phyloP scores from a whole-genome alignment of 2,888 invertebrate genomes.

The Drosophila demipolita region DNA sequence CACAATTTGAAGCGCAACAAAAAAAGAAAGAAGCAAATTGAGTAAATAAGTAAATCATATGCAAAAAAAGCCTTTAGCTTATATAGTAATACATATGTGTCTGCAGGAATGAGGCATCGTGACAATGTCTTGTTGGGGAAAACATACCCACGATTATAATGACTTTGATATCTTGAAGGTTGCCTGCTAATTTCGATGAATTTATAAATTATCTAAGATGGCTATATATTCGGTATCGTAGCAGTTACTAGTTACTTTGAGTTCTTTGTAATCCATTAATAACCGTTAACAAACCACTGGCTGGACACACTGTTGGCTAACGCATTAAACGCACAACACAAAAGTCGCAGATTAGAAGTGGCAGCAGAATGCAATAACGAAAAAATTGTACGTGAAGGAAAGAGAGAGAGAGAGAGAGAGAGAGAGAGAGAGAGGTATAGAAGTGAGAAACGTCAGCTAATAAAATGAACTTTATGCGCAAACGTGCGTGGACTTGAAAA shows the following conservation, averaged over 20 bases:
- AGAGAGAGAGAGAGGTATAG: neutral
- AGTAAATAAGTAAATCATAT: too few species aligned
- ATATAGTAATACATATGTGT: too few species aligned
- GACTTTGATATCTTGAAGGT: neutral
- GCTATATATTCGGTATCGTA: too few species aligned
- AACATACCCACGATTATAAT: neutral
- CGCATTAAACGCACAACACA: conserved; percentile 12
- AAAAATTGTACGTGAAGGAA: conserved; percentile 10
- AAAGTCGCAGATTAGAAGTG: conserved; percentile 47
- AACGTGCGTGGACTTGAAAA: conserved; percentile 71
- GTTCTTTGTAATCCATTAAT: neutral
- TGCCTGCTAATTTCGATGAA: neutral
- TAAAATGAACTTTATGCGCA: conserved; percentile 79
- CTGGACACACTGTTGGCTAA: conserved; percentile 51
- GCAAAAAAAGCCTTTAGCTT: too few species aligned
- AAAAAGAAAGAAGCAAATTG: too few species aligned
- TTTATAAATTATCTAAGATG: neutral
- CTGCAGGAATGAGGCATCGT: too few species aligned
- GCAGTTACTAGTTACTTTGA: neutral
- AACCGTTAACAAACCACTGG: neutral
- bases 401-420: neutral
- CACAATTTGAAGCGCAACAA: too few species aligned
- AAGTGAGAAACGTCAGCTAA: conserved; percentile 64
- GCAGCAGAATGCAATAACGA: conserved; percentile 55
- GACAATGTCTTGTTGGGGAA: neutral